Evolutionary conservation across 53 echinoderm and acorn worm genomes (phyloP), one percentile per base, ranked within the genome.

Genomic region (Stichopus horrens): DNA sequence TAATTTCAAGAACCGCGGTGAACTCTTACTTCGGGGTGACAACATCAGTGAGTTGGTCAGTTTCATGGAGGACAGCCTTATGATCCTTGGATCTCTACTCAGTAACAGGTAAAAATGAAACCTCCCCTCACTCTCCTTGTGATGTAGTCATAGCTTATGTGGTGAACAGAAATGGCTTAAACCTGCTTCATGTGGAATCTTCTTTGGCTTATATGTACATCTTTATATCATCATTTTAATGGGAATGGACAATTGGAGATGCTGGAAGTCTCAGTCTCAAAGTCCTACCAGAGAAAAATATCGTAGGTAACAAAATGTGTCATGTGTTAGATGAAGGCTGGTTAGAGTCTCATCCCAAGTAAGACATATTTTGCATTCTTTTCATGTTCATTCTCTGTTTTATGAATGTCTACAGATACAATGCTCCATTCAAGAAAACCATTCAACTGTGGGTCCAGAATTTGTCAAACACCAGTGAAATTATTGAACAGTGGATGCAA

Each of bases 401-500:
- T 79, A 23, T 77, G 14, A 23, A 7, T 21, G 19, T 10, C 7
- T 6, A 13, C 82, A 98, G 99, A 66, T 98, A 98, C 94, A 98
- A 98, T 90, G 96, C 95, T 20, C 99, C 99, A 5, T 98, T 98
- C 93, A 98, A 98, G 92, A 98, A 98, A 92, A 93, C 80, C 75
- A 98, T 98, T 58, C 99, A 98, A 84, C 91, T 76, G 21, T 98
- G 99, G 99, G 99, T 98, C 1, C 99, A 98, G 91, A 98, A 98
- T 60, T 91, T 98, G 54, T 98, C 99, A 77, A 96, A 98, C 86
- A 98, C 99, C 88, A 96, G 96, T 89, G 99, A 98, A 90, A 98
- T 98, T 88, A 98, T 98, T 67, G 99, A 98, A 83, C 95, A 98
- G 77, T 98, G 99, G 99, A 98, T 98, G 99, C 99, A 98, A 86